A percentile compares a stretch with the other conserved stretches of the same genome.
Conservation (phyloP, 2,113 vertebrate genomes). For the Zeus faber region DNA sequence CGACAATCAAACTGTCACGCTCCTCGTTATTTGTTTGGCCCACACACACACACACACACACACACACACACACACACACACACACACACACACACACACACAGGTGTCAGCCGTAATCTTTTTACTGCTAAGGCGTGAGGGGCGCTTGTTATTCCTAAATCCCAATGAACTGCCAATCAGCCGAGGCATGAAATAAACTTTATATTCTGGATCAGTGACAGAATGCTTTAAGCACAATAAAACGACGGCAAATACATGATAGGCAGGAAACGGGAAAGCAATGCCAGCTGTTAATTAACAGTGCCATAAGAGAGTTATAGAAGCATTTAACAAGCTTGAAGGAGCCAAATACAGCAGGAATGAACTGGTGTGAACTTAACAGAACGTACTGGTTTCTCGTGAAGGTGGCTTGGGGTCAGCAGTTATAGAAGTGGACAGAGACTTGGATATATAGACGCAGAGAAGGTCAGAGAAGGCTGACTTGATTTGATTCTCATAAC, state of each 20-base stretch:
- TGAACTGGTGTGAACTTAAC: conserved; percentile 24
- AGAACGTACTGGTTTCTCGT: too few species aligned
- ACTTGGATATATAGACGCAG: too few species aligned
- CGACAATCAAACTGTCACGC: conserved; percentile 17
- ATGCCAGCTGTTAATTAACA: conserved; percentile 45
- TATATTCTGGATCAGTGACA: conserved; percentile 31
- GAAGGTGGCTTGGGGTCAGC: too few species aligned
- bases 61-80: not conserved
- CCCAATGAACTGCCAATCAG: conserved; percentile 29
- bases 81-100: not conserved
- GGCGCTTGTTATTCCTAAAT: conserved; percentile 10
- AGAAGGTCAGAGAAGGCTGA: too few species aligned
- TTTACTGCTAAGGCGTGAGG: conserved; percentile 15
- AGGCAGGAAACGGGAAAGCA: too few species aligned
- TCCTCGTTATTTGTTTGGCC: conserved; percentile 7
- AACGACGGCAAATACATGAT: too few species aligned
- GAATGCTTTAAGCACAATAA: conserved; percentile 20
- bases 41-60: conserved; percentile 1
- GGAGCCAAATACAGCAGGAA: conserved; percentile 18
- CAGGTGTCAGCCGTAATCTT: conserved; percentile 8
- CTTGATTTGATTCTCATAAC: too few species aligned
- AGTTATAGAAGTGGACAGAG: too few species aligned
- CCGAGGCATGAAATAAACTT: conserved; percentile 24
- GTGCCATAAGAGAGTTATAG: conserved; percentile 24
- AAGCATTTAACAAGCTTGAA: conserved; percentile 20